phyloP scores from a whole-genome alignment of 2,797 vertebrate species.

The Dallia pectoralis region DNA sequence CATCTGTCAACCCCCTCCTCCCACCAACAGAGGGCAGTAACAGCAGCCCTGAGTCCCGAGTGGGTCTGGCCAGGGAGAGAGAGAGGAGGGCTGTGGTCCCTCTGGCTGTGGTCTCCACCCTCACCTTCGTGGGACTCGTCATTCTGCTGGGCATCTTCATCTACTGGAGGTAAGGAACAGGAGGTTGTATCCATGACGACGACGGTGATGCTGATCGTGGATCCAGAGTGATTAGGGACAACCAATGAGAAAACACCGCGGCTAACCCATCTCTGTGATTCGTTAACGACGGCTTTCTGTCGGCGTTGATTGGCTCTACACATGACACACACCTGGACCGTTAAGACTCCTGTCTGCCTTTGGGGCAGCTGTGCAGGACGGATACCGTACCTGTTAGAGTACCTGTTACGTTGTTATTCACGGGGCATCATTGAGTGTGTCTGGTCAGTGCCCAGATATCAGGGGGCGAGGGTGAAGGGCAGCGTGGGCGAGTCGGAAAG shows the following conservation, averaged over 20 bases:
- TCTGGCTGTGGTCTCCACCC: slow-evolving; percentile 91
- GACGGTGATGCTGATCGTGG: background rate
- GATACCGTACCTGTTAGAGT: too few species aligned
- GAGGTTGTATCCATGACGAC: background rate
- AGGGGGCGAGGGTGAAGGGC: background rate
- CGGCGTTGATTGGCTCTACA: background rate
- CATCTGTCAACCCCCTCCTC: slow-evolving; percentile 68
- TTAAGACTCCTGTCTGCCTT: slow-evolving; percentile 5
- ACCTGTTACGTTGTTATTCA: slow-evolving; percentile 44
- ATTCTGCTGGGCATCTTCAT: slow-evolving; percentile 92
- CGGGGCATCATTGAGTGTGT: slow-evolving; percentile 8
- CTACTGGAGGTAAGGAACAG: slow-evolving; percentile 91
- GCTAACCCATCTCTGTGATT: too few species aligned
- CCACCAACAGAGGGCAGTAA: slow-evolving; percentile 88
- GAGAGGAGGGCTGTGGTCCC: slow-evolving; percentile 88
- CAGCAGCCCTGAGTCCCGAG: slow-evolving; percentile 96
- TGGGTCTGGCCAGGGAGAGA: slow-evolving; percentile 82
- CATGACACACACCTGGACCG: background rate
- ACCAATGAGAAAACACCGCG: background rate
- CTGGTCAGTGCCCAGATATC: background rate
- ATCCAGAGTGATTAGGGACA: background rate
- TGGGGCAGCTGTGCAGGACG: slow-evolving; percentile 22
- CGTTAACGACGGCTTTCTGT: background rate
- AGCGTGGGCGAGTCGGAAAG: background rate
- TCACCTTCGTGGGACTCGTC: slow-evolving; percentile 89